These are phyloP conservation scores for Odontocolon sp. DNA, from an alignment of 2,888 invertebrate genomes.

Conservation along the genomic window DNA sequence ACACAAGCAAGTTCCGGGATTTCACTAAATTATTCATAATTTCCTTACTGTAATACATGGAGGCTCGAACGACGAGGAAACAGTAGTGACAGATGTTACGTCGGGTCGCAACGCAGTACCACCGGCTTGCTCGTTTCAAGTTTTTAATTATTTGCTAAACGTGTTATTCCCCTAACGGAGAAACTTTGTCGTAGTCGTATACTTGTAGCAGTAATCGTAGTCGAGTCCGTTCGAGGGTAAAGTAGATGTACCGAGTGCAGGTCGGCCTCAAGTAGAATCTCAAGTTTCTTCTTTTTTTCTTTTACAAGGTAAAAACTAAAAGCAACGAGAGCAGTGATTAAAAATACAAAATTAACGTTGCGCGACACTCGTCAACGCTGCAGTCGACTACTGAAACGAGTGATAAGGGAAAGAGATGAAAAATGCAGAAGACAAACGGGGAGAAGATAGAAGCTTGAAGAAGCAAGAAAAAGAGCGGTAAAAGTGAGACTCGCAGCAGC, in stretches of 20 bases:
- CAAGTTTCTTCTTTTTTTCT: not conserved
- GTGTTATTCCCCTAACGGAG: slow-evolving; percentile 61
- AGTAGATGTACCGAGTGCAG: slow-evolving; percentile 1
- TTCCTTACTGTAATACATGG: slow-evolving; percentile 19
- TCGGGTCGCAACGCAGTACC: not conserved
- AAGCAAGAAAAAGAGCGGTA: slow-evolving; percentile 34
- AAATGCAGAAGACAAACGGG: slow-evolving; percentile 2
- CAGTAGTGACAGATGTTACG: slow-evolving; percentile 46
- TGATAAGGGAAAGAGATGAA: slow-evolving; percentile 16
- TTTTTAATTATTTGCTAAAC: slow-evolving; percentile 68
- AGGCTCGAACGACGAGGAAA: slow-evolving; percentile 11
- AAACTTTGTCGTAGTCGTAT: slow-evolving; percentile 57
- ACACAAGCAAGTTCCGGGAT: slow-evolving; percentile 9
- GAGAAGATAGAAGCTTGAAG: not conserved
- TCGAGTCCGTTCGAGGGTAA: slow-evolving; percentile 15
- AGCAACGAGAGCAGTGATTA: slow-evolving; percentile 53
- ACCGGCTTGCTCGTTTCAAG: slow-evolving; percentile 50
- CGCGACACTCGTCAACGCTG: too few relatives aligned
- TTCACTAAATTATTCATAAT: slow-evolving; percentile 48
- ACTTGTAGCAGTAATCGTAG: slow-evolving; percentile 15
- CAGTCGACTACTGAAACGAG: not conserved
- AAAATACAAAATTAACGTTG: slow-evolving; percentile 63
- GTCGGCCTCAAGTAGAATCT: not conserved
- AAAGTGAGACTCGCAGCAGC: slow-evolving; percentile 19
- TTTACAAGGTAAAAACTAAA: slow-evolving; percentile 12